phyloP scores from a whole-genome alignment of 2,888 invertebrate species.

The Chironomus tentans region DNA sequence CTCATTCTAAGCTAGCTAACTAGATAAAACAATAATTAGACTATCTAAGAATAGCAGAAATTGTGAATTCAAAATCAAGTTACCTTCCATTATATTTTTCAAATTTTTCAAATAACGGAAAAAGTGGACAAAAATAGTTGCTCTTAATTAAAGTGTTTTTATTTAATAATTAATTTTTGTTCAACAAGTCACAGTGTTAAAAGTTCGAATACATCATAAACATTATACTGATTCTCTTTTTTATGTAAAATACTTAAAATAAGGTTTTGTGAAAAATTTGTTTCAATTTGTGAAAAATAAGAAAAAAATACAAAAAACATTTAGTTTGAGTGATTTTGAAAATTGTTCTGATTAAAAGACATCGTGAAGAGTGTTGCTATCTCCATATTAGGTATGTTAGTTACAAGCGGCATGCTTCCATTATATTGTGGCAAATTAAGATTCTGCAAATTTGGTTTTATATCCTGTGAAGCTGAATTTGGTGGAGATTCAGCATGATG shows the following conservation, averaged over 20 bases:
- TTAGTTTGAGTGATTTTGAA: conserved; percentile 15
- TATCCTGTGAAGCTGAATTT: background rate
- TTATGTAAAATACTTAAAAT: too few species aligned
- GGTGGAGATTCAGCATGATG: background rate
- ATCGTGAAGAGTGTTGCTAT: conserved; percentile 9
- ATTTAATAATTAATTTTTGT: too few species aligned
- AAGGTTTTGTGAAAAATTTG: too few species aligned
- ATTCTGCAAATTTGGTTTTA: conserved; percentile 24
- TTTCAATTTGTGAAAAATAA: too few species aligned
- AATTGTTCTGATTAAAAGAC: conserved; percentile 20
- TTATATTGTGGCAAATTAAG: conserved; percentile 14
- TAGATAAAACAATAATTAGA: too few species aligned
- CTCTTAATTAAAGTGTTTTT: too few species aligned
- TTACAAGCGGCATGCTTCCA: background rate
- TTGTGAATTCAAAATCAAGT: background rate
- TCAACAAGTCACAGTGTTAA: too few species aligned
- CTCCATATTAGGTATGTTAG: background rate
- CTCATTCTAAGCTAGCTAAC: too few species aligned
- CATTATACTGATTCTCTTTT: background rate
- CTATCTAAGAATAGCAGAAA: background rate
- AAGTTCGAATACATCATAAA: too few species aligned
- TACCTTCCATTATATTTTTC: too few species aligned
- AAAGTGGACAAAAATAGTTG: too few species aligned
- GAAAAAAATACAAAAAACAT: background rate
- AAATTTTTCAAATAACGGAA: too few species aligned